Percentiles rank a stretch among this genome's conserved stretches.
These are phyloP conservation scores for Quadroppia sp. DNA, from an alignment of 2,888 invertebrate species.

Conservation along the genomic window DNA sequence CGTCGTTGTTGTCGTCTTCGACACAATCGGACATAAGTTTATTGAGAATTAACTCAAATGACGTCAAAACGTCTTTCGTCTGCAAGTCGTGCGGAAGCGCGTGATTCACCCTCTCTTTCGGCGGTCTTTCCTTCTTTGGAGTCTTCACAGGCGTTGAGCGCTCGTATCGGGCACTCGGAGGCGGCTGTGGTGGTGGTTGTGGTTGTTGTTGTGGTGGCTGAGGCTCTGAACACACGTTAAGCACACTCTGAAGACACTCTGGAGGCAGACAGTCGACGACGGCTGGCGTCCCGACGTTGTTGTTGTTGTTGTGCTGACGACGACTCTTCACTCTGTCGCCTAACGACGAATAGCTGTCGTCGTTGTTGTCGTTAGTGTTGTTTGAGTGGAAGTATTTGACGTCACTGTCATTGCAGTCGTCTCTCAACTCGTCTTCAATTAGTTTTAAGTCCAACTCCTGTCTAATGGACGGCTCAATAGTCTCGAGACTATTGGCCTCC, in stretches of 20 bases:
- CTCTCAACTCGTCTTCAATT: slow-evolving; percentile 18
- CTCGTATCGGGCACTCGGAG: neutral
- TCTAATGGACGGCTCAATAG: slow-evolving; percentile 37
- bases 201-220: too few species aligned
- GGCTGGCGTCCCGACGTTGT: too few species aligned
- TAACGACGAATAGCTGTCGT: slow-evolving; percentile 42
- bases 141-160: neutral
- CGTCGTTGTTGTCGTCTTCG: slow-evolving; percentile 38
- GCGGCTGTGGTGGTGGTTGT: too few species aligned
- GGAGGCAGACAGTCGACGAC: too few species aligned
- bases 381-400: slow-evolving; percentile 39
- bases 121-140: slow-evolving; percentile 2
- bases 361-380: slow-evolving; percentile 41
- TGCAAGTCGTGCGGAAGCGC: neutral
- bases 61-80: neutral
- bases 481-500: slow-evolving; percentile 16
- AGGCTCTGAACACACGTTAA: too few species aligned
- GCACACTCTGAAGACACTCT: too few species aligned
- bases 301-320: neutral
- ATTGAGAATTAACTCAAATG: slow-evolving; percentile 35
- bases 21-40: slow-evolving; percentile 32
- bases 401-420: slow-evolving; percentile 43
- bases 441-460: too few species aligned
- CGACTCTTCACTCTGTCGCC: slow-evolving; percentile 44
- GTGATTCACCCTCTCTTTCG: neutral